Evolutionary conservation across 1,140 invertebrate species (phyloP), one percentile per base, ranked within the genome.

Genomic region (Halesus radiatus): DNA sequence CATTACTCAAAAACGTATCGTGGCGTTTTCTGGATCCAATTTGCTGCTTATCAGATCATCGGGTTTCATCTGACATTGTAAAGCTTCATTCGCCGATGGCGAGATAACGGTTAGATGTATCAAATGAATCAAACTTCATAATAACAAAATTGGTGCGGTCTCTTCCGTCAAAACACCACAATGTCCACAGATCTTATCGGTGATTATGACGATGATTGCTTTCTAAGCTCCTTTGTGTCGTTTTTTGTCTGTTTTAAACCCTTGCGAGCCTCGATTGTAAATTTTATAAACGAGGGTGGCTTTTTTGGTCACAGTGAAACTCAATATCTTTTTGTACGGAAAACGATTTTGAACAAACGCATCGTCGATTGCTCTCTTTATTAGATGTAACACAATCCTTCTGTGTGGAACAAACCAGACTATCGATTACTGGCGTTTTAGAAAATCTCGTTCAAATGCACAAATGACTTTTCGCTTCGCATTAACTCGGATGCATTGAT

Each of bases 1-100:
- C 77, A 81, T 81, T 72, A 81, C 74, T 78, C 53, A 70, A 75
- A 52, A 50, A 72, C 16, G 22, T 56, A 76, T 76, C 32, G 37
- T 50, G 18, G 52, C 50, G 37, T 22, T 18, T 78, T 60, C 70
- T 45, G 66, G 32, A 76, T 70, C 81, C 78, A 79, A 82, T 82
- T 79, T 77, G 66, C 77, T 74, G 64, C 29, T 70, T 70, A 70
- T 70, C 66, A 50, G 37, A 70, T 70, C 66, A 50, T 45, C 37
- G 6, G 29, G n/a, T 20, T 18, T 70, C 29, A 70, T 70, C 66
- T 70, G 66, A 23, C 66, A 70, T 66, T 66, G 62, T 45, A 23
- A 20, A 32, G n/a, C 37, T 70, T 50, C 66, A 70, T 70, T 70
- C 66, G 52, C 22, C 16, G 66, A 50, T 20, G n/a, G 62, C 10